phyloP scores from a whole-genome alignment of 2,888 invertebrate genomes.

The Xanthorhoe spadicearia region DNA sequence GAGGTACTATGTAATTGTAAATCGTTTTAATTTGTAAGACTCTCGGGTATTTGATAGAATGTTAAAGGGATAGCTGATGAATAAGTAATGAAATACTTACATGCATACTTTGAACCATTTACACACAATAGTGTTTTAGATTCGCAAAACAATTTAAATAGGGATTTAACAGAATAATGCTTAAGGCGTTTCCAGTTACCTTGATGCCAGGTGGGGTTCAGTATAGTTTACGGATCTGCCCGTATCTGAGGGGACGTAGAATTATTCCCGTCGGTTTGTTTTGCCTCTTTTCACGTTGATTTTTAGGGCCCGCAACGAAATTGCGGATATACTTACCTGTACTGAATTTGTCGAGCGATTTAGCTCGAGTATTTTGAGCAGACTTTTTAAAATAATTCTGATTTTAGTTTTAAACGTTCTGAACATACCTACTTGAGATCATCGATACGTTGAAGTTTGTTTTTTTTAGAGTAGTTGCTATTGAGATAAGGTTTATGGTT shows the following conservation, averaged over 20 bases:
- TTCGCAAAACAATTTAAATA: background rate
- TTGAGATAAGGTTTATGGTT: slow-evolving; percentile 42
- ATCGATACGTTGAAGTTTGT: too few relatives aligned
- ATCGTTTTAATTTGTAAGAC: background rate
- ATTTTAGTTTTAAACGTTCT: too few relatives aligned
- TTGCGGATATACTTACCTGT: slow-evolving; percentile 36
- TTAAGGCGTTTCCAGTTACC: slow-evolving; percentile 48
- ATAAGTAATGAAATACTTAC: background rate
- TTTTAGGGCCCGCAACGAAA: slow-evolving; percentile 36
- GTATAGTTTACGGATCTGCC: slow-evolving; percentile 65
- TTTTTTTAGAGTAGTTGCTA: slow-evolving; percentile 38
- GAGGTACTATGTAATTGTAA: too few relatives aligned
- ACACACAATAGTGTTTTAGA: background rate
- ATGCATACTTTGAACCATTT: background rate
- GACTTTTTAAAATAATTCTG: slow-evolving; percentile 5
- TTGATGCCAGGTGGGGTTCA: slow-evolving; percentile 56
- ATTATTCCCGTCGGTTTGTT: slow-evolving; percentile 71
- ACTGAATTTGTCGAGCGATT: slow-evolving; percentile 33
- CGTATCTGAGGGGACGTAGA: slow-evolving; percentile 68
- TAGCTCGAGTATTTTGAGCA: slow-evolving; percentile 35
- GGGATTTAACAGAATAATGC: background rate
- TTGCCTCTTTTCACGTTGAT: slow-evolving; percentile 52
- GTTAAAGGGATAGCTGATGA: background rate
- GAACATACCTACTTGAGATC: too few relatives aligned
- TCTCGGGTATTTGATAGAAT: background rate